Base-by-base conservation (phyloP, 2,797 vertebrate species). In the Clarias pachynema region DNA sequence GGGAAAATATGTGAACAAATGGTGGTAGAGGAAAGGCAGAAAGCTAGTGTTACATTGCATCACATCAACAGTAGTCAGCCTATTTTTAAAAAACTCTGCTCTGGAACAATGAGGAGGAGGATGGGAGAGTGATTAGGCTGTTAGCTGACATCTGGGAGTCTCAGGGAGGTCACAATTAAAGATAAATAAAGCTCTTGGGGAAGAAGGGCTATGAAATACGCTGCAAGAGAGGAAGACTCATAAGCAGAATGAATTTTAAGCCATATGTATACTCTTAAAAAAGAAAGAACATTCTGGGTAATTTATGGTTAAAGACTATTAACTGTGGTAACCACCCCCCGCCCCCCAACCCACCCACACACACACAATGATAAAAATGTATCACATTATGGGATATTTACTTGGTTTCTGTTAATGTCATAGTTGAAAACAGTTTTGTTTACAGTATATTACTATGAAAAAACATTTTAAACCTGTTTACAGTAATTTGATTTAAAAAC, bases 151-250 rank as follows among this genome's bases (percentile, higher is more conserved):
- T 59, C 65, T 24, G 29, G 87, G 75, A 70, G 85, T 74, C 86
- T 89, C 77, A 89, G 85, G 86, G 20, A n/a, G 16, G 56, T 73
- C 40, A 75, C 93, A 89, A 94, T 93, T 91, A 92, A 94, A 94
- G 85, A 84, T 62, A 92, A 93, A 92, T 90, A 92, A 82, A 83
- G 77, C 81, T 56, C 60, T 82, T 82, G 3, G 22, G 69, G 34
- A 82, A 57, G 26, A 78, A 78, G 5, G 10, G 56, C 20, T 18
- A 66, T 80, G n/a, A 44, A 31, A 57, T 29, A 1, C 29, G 8
- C 75, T 37, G 20, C 56, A 78, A 20, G 56, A 60, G 56, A 34
- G 4, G 2, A 77, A 59, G 56, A 24, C 26, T 20, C 1, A 20
- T 53, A 53, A 20, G 16, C 53, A 37, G 53, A 14, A 77, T 59